A percentile compares a stretch with the other conserved stretches of the same genome.
Evolutionary conservation across 1,140 invertebrate species (phyloP).

Genomic region (Gonatopus flavifemur): DNA sequence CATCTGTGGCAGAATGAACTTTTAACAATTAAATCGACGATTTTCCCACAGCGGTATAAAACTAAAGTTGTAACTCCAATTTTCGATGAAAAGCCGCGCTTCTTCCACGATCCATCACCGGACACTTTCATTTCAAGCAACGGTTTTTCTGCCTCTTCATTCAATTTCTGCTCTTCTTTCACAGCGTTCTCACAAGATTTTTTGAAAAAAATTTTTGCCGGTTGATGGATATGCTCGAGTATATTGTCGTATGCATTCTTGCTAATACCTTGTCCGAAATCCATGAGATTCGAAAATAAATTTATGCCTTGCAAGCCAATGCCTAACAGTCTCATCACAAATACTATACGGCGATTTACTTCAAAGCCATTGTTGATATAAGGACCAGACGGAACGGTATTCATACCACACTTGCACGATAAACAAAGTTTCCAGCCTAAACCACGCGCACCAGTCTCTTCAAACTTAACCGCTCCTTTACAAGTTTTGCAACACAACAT

Average conservation of each 20-base stretch:
- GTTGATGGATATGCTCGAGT: slow-evolving; percentile 5
- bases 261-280: no score
- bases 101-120: slow-evolving; percentile 30
- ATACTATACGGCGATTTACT: slow-evolving; percentile 18
- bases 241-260: no score
- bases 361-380: slow-evolving; percentile 22
- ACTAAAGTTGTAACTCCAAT: slow-evolving; percentile 25
- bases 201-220: slow-evolving; percentile 18
- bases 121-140: slow-evolving; percentile 23
- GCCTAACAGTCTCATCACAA: no score
- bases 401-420: slow-evolving; percentile 12
- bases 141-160: slow-evolving; percentile 11
- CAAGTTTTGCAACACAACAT: slow-evolving; percentile 20
- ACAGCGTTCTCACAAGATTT: slow-evolving; percentile 10
- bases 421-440: slow-evolving; percentile 24
- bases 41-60: slow-evolving; percentile 17
- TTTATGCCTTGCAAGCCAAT: slow-evolving; percentile 23
- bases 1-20: slow-evolving; percentile 16
- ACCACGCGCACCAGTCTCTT: no score
- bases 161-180: slow-evolving; percentile 17
- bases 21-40: slow-evolving; percentile 30
- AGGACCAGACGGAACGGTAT: slow-evolving; percentile 13
- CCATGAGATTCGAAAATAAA: slow-evolving; percentile 21
- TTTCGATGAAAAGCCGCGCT: no score
- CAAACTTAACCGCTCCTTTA: slow-evolving; percentile 21